Conservation (phyloP, 2,888 invertebrate species). For the Sesia bembeciformis region DNA sequence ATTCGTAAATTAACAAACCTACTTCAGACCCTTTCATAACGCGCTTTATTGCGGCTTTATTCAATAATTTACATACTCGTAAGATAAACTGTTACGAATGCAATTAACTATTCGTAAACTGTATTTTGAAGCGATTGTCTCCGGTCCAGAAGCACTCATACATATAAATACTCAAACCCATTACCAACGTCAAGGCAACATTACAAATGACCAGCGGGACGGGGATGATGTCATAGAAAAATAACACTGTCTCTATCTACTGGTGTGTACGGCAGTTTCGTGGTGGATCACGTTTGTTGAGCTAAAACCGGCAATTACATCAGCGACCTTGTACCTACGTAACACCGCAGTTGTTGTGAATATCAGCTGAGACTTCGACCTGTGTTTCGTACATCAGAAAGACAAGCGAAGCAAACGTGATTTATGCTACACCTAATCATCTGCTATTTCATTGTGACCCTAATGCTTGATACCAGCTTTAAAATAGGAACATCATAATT, state of each 20-base stretch:
- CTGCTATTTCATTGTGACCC: too few species aligned
- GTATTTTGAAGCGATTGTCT: too few species aligned
- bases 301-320: conserved; percentile 69
- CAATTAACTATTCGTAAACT: too few species aligned
- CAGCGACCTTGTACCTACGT: conserved; percentile 53
- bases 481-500: too few species aligned
- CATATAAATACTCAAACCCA: conserved; percentile 3
- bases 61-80: too few species aligned
- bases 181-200: conserved; percentile 16
- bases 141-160: background rate
- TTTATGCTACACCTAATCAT: too few species aligned
- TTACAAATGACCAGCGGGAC: conserved; percentile 7
- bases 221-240: conserved; percentile 54
- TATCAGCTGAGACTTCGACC: conserved; percentile 40
- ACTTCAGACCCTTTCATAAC: too few species aligned
- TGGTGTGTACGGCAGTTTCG: conserved; percentile 15
- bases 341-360: conserved; percentile 41
- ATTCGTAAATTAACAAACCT: too few species aligned
- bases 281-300: conserved; percentile 38
- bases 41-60: too few species aligned
- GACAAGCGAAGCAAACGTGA: too few species aligned
- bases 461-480: too few species aligned
- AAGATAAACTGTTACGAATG: too few species aligned
- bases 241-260: conserved; percentile 29
- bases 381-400: background rate